phyloP scores from a whole-genome alignment of 2,113 vertebrate species.

The Nothobranchius kuhntae region DNA sequence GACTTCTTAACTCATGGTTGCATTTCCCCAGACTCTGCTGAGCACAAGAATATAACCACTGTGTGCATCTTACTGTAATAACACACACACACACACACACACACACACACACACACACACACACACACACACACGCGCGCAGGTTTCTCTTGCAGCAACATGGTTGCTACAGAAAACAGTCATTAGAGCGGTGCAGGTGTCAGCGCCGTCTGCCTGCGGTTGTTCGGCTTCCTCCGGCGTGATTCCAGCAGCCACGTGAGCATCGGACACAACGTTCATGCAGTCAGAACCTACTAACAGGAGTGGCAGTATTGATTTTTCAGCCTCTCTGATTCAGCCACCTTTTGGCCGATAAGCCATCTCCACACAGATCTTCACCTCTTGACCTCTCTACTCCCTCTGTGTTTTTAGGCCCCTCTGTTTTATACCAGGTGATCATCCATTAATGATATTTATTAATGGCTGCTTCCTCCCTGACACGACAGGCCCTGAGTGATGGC shows the following conservation, averaged over 20 bases:
- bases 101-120: too few species aligned
- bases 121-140: constrained; percentile 30
- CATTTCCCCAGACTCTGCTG: constrained; percentile 68
- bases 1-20: constrained; percentile 79
- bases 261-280: constrained; percentile 38
- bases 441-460: constrained; percentile 81
- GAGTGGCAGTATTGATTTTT: constrained; percentile 68
- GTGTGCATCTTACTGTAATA: constrained; percentile 76
- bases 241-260: constrained; percentile 30
- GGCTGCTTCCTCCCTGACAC: constrained; percentile 65
- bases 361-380: constrained; percentile 64
- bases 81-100: constrained; percentile 54
- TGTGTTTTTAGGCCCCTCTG: constrained; percentile 54
- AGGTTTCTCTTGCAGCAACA: constrained; percentile 68
- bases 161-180: constrained; percentile 75
- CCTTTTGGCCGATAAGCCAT: constrained; percentile 48
- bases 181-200: constrained; percentile 76
- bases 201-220: not conserved
- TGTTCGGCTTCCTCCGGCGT: not conserved
- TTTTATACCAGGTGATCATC: constrained; percentile 71
- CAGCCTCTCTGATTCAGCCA: constrained; percentile 48
- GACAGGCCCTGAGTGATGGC: constrained; percentile 68
- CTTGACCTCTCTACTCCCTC: constrained; percentile 63
- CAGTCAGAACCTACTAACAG: constrained; percentile 33
- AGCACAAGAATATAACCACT: constrained; percentile 72